These are phyloP conservation scores for Atrina japonica DNA, from an alignment of 2,888 invertebrate genomes.

Conservation along the genomic window DNA sequence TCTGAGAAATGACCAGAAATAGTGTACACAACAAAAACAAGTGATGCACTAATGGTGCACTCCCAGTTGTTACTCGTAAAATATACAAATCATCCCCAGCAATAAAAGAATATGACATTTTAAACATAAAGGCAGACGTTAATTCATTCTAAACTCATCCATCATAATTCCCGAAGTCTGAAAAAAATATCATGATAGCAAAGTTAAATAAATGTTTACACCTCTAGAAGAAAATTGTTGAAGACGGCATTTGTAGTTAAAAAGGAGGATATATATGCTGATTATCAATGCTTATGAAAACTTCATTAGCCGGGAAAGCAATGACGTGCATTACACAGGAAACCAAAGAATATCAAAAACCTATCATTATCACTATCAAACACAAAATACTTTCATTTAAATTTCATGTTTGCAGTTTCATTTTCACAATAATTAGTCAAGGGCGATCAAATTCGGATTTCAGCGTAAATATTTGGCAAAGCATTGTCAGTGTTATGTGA, in stretches of 20 bases:
- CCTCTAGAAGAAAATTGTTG: not conserved
- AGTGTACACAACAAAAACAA: too few relatives aligned
- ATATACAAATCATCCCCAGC: too few relatives aligned
- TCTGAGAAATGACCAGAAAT: constrained; percentile 11
- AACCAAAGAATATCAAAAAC: constrained; percentile 1
- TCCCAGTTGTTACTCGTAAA: too few relatives aligned
- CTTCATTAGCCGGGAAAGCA: not conserved
- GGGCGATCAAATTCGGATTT: constrained; percentile 3
- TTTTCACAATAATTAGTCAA: constrained; percentile 4
- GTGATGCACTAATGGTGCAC: too few relatives aligned
- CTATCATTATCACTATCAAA: not conserved
- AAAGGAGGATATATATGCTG: too few relatives aligned
- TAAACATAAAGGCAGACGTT: constrained; percentile 28
- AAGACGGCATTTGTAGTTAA: too few relatives aligned
- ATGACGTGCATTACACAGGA: not conserved
- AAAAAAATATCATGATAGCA: not conserved
- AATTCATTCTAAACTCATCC: constrained; percentile 13
- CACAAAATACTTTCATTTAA: too few relatives aligned
- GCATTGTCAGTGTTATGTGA: too few relatives aligned
- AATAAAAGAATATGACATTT: constrained; percentile 31
- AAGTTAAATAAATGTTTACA: not conserved
- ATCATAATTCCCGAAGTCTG: constrained; percentile 3
- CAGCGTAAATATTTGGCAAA: not conserved
- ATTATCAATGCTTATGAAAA: constrained; percentile 5
- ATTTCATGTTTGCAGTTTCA: not conserved